Percentiles rank a stretch among this genome's conserved stretches.
phyloP scores from a whole-genome alignment of 2,113 vertebrate species.

The Phyllopteryx taeniolatus region DNA sequence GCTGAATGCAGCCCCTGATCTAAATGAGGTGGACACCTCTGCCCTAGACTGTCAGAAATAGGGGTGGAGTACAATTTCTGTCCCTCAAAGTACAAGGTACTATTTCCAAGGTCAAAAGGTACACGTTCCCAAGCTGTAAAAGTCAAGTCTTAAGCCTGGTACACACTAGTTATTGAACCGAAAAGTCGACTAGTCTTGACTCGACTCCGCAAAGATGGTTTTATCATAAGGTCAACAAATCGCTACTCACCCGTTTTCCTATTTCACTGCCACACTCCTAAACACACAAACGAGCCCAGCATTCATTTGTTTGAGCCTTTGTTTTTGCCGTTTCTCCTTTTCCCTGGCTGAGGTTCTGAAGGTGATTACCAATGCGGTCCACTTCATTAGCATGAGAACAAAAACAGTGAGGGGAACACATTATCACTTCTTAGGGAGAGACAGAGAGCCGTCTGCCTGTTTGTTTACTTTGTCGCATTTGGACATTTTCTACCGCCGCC shows the following conservation, averaged over 20 bases:
- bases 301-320: conserved; percentile 54
- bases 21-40: no score
- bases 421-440: conserved; percentile 75
- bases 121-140: no score
- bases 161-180: no score
- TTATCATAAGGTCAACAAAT: not conserved
- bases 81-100: no score
- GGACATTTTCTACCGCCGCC: conserved; percentile 69
- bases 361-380: conserved; percentile 72
- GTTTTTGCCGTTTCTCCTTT: conserved; percentile 52
- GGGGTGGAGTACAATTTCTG: no score
- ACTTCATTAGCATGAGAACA: conserved; percentile 76
- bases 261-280: conserved; percentile 5
- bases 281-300: conserved; percentile 29
- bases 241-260: no score
- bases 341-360: conserved; percentile 68
- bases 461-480: conserved; percentile 68
- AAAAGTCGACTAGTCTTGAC: no score
- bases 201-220: not conserved
- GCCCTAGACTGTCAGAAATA: no score
- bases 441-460: conserved; percentile 59
- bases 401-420: conserved; percentile 68
- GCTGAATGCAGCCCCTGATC: no score
- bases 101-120: no score
- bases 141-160: no score